Evolutionary conservation across 2,113 vertebrate species (phyloP).

Genomic region (Mus pahari): DNA sequence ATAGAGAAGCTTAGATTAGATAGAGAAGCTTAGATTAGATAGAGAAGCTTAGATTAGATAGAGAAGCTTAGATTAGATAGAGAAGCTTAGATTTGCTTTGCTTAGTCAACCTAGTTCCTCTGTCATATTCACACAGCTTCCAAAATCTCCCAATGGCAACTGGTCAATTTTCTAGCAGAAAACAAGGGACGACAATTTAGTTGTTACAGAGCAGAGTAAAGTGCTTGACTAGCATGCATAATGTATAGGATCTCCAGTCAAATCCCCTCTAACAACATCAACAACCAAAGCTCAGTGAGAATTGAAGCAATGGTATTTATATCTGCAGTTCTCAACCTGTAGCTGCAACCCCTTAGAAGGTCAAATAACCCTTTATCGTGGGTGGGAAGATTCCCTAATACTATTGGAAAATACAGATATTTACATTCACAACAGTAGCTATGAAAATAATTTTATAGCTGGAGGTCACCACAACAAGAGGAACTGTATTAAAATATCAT

Average conservation of each 20-base stretch:
- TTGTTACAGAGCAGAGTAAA: not conserved
- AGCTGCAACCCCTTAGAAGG: not conserved
- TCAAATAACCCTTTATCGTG: not conserved
- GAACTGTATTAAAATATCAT: not conserved
- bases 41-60: slow-evolving; percentile 35
- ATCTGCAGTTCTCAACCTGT: not conserved
- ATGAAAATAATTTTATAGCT: not conserved
- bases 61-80: slow-evolving; percentile 21
- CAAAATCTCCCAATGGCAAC: slow-evolving; percentile 8
- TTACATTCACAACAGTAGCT: not conserved
- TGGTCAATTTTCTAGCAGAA: slow-evolving; percentile 49
- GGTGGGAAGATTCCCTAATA: not conserved
- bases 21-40: slow-evolving; percentile 35
- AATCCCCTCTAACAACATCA: not conserved
- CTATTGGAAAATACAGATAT: not conserved
- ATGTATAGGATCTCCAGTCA: not conserved
- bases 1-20: slow-evolving; percentile 35
- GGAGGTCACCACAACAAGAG: not conserved
- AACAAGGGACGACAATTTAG: not conserved
- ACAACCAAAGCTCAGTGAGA: not conserved
- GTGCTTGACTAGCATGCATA: not conserved
- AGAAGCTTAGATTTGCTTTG: not conserved
- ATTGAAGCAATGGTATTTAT: slow-evolving; percentile 37
- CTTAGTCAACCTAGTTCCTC: slow-evolving; percentile 30
- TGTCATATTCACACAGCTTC: slow-evolving; percentile 27